phyloP scores from a whole-genome alignment of 2,888 invertebrate genomes.

The Ormyrus pomaceus region DNA sequence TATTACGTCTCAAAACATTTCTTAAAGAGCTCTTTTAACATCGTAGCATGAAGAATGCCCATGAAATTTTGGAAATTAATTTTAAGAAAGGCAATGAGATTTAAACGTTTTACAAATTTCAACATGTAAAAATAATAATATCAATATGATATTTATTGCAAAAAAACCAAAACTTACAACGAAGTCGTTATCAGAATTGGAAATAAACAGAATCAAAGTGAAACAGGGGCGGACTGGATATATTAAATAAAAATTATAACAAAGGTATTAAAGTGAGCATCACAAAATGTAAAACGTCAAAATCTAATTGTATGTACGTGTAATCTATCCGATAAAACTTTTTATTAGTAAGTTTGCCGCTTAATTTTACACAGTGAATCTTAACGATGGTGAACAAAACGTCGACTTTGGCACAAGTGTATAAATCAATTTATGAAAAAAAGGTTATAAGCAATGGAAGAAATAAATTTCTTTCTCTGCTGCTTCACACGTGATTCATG shows the following conservation, averaged over 20 bases:
- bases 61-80: slow-evolving; percentile 49
- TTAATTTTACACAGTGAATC: slow-evolving; percentile 49
- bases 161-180: no score
- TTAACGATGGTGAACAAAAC: slow-evolving; percentile 46
- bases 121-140: neutral
- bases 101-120: slow-evolving; percentile 46
- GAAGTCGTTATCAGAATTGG: neutral
- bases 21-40: slow-evolving; percentile 41
- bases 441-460: slow-evolving; percentile 14
- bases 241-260: neutral
- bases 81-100: slow-evolving; percentile 45
- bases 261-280: slow-evolving; percentile 34
- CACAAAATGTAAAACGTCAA: slow-evolving; percentile 47
- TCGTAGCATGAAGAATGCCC: slow-evolving; percentile 27
- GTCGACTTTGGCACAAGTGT: slow-evolving; percentile 52
- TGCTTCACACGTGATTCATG: slow-evolving; percentile 43
- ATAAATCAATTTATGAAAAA: slow-evolving; percentile 47
- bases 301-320: slow-evolving; percentile 54
- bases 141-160: no score
- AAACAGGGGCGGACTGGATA: slow-evolving; percentile 28
- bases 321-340: slow-evolving; percentile 51
- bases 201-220: slow-evolving; percentile 45
- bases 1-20: slow-evolving; percentile 44
- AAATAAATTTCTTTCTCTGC: slow-evolving; percentile 38
- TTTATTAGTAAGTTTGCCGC: slow-evolving; percentile 53